Conservation (phyloP, 2,113 vertebrate genomes). For the Mesoclemmys tuberculata region DNA sequence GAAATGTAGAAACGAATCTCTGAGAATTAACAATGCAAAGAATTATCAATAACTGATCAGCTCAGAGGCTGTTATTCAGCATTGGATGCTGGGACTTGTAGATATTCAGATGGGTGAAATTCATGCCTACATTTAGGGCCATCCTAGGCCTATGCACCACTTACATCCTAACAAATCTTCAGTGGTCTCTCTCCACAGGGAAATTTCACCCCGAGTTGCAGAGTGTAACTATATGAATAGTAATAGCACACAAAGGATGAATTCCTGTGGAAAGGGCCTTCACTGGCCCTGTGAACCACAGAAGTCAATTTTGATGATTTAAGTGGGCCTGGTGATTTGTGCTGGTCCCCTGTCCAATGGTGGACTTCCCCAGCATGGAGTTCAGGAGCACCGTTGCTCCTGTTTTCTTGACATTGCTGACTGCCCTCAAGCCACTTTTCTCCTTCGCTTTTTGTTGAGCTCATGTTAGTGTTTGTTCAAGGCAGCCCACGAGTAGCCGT, state of each 20-base stretch:
- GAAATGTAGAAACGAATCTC: slow-evolving; percentile 28
- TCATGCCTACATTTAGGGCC: background rate
- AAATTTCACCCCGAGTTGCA: background rate
- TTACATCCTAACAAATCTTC: background rate
- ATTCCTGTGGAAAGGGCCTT: background rate
- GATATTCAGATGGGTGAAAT: background rate
- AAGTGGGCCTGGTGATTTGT: background rate
- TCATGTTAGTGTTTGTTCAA: background rate
- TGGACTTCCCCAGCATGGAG: too few relatives aligned
- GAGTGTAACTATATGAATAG: background rate
- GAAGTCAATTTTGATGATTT: background rate
- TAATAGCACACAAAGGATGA: background rate
- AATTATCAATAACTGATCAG: slow-evolving; percentile 33
- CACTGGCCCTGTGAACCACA: accelerated
- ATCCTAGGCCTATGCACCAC: background rate
- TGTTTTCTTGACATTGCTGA: background rate
- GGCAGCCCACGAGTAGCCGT: background rate
- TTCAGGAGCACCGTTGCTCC: accelerated
- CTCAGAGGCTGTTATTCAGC: slow-evolving; percentile 6
- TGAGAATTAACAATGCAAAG: background rate
- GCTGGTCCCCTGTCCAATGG: background rate
- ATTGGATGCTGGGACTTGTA: background rate
- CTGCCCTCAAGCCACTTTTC: background rate
- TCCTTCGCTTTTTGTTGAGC: too few relatives aligned
- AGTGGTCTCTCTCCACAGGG: background rate